Evolutionary conservation across 2,113 vertebrate genomes (phyloP).

Genomic region (Dipodomys merriami): DNA sequence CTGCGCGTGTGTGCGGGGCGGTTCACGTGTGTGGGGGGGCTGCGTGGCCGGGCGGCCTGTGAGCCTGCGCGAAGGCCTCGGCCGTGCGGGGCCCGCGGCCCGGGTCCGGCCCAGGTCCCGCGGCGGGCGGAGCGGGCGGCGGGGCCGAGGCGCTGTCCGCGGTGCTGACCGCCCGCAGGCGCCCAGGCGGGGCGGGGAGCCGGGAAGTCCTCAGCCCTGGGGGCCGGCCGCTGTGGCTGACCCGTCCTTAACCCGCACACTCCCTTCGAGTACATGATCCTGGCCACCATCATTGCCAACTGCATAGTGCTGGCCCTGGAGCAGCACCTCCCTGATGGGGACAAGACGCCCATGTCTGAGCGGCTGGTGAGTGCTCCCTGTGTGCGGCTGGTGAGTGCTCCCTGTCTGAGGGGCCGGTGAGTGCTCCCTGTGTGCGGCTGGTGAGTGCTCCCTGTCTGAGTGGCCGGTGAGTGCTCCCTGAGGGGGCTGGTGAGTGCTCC

Average conservation of each 20-base stretch:
- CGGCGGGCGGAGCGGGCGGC: background rate
- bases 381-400: too few relatives aligned
- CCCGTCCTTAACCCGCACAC: slow-evolving; percentile 83
- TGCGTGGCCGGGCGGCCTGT: background rate
- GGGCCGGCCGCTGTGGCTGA: background rate
- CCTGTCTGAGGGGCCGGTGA: too few relatives aligned
- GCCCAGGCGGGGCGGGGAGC: background rate
- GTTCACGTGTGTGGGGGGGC: slow-evolving; percentile 50
- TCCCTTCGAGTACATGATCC: slow-evolving; percentile 99
- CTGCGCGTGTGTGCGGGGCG: background rate
- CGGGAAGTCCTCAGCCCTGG: background rate
- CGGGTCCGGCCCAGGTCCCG: too few relatives aligned
- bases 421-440: too few relatives aligned
- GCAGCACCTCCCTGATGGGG: slow-evolving; percentile 94
- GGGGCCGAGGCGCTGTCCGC: background rate
- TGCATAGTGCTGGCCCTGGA: slow-evolving; percentile 98
- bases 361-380: slow-evolving; percentile 91
- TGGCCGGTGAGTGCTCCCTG: too few relatives aligned
- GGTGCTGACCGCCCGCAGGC: background rate
- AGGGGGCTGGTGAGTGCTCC: too few relatives aligned
- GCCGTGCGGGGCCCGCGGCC: too few relatives aligned
- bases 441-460: too few relatives aligned
- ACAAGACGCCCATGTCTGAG: slow-evolving; percentile 98
- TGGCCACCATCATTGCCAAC: slow-evolving; percentile 99
- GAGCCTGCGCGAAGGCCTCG: slow-evolving; percentile 65